A percentile compares a stretch with the other conserved stretches of the same genome.
Evolutionary conservation across 2,888 invertebrate genomes (phyloP).

Genomic region (Athetis lepigone): DNA sequence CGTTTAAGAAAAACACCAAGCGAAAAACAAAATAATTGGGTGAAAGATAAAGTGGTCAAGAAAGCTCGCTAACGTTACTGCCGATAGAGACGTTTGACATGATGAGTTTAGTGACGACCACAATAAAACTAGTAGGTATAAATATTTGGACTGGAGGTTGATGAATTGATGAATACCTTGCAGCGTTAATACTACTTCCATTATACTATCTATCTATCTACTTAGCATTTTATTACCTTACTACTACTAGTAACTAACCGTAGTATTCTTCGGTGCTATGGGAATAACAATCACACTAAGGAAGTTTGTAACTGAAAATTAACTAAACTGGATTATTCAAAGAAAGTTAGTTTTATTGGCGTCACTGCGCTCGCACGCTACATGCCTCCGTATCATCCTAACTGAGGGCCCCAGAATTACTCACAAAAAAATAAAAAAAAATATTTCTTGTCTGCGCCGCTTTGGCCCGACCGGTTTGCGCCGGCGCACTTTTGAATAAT

Average conservation of each 20-base stretch:
- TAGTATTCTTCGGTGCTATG: no score
- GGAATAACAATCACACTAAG: neutral
- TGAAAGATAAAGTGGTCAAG: no score
- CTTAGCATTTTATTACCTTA: no score
- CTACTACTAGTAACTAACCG: no score
- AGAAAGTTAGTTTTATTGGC: constrained; percentile 1
- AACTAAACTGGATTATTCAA: neutral
- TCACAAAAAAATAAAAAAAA: constrained; percentile 65
- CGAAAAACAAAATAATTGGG: neutral
- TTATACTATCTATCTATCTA: no score
- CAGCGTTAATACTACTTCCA: no score
- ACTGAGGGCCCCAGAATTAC: constrained; percentile 53
- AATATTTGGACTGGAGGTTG: no score
- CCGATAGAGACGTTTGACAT: no score
- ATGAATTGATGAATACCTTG: no score
- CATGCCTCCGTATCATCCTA: constrained; percentile 26
- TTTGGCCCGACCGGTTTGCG: constrained; percentile 67
- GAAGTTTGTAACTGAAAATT: neutral
- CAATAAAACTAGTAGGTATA: no score
- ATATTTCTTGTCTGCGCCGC: constrained; percentile 53
- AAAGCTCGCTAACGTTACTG: no score
- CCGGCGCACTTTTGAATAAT: constrained; percentile 71
- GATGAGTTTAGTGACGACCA: no score
- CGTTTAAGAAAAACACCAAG: neutral
- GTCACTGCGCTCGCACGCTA: constrained; percentile 4